Conservation (phyloP, 2,888 invertebrate genomes). For the Micoletzkya japonica region DNA sequence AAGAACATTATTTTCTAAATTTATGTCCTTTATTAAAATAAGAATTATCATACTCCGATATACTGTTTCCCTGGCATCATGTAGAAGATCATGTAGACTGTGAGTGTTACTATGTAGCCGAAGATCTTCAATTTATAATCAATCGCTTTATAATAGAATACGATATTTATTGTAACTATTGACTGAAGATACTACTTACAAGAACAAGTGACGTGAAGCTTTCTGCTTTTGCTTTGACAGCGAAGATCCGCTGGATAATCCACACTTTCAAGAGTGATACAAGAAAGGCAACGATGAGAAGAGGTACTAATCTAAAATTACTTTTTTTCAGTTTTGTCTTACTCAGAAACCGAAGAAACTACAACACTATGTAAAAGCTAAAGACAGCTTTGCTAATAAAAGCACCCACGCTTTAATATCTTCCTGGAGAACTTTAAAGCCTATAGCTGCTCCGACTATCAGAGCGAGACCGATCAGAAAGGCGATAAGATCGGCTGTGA, state of each 20-base stretch:
- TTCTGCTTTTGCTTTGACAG: not conserved
- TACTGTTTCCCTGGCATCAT: too few species aligned
- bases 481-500: not conserved
- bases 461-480: not conserved
- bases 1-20: too few species aligned
- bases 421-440: not conserved
- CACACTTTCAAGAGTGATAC: slow-evolving; percentile 7
- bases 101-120: too few species aligned
- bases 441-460: not conserved
- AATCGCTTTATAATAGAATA: too few species aligned
- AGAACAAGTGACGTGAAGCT: slow-evolving; percentile 1
- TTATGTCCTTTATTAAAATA: too few species aligned
- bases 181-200: too few species aligned
- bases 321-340: not conserved
- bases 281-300: not conserved
- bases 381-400: not conserved
- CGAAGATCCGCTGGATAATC: slow-evolving; percentile 14
- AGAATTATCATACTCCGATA: too few species aligned
- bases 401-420: not conserved
- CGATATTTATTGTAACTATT: too few species aligned
- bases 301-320: not conserved
- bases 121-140: too few species aligned
- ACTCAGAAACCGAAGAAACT: not conserved
- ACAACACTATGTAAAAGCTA: not conserved
- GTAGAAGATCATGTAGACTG: too few species aligned